Conservation (phyloP, 2,888 invertebrate species). For the Pegoplata infirma region DNA sequence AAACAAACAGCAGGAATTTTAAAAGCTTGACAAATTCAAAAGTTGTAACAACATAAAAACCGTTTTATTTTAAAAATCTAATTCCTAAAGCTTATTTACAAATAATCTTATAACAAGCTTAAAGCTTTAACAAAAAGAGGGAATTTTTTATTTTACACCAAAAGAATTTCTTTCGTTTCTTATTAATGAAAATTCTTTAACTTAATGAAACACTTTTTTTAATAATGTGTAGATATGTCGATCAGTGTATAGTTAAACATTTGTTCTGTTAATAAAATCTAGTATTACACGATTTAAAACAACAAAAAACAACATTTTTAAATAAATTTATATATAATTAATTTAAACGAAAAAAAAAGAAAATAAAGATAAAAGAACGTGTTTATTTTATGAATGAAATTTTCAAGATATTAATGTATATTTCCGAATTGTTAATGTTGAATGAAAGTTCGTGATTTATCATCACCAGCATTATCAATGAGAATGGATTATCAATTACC, state of each 20-base stretch:
- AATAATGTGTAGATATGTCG: neutral
- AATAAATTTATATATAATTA: slow-evolving; percentile 59
- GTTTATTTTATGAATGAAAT: slow-evolving; percentile 49
- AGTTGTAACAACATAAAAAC: too few species aligned
- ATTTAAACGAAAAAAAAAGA: slow-evolving; percentile 39
- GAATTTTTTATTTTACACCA: too few species aligned
- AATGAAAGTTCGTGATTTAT: slow-evolving; percentile 30
- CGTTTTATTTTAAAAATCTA: too few species aligned
- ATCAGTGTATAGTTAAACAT: neutral
- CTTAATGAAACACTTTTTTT: neutral
- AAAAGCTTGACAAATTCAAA: too few species aligned
- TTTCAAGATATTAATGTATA: neutral
- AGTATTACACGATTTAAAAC: neutral
- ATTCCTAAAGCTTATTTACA: neutral
- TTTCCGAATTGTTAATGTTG: slow-evolving; percentile 25
- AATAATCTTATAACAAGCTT: too few species aligned
- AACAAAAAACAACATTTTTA: neutral
- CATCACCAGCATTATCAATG: too few species aligned
- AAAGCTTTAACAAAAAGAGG: neutral
- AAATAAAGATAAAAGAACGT: slow-evolving; percentile 9
- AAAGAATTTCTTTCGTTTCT: too few species aligned
- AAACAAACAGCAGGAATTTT: too few species aligned
- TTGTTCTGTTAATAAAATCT: too few species aligned
- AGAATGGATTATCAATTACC: slow-evolving; percentile 78
- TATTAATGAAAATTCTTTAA: neutral